A percentile compares a stretch with the other conserved stretches of the same genome.
Conservation (phyloP, 1,140 invertebrate genomes). For the Drosophila parabipectinata region DNA sequence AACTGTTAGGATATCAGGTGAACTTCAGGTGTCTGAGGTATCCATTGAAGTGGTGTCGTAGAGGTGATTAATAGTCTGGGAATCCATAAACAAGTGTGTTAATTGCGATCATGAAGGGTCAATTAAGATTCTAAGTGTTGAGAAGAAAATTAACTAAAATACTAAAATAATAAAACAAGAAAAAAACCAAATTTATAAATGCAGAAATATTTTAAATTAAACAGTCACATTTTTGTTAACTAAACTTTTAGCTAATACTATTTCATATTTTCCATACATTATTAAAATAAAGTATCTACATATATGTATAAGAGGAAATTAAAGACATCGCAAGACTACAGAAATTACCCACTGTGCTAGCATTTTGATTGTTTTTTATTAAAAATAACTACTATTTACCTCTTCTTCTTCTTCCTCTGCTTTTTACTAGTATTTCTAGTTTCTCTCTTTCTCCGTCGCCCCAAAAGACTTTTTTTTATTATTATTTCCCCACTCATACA, state of each 20-base stretch:
- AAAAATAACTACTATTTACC: slow-evolving; percentile 36
- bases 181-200: background rate
- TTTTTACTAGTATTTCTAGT: slow-evolving; percentile 44
- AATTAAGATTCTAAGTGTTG: slow-evolving; percentile 31
- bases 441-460: slow-evolving; percentile 48
- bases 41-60: slow-evolving; percentile 38
- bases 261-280: background rate
- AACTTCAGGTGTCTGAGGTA: slow-evolving; percentile 15
- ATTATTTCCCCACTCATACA: slow-evolving; percentile 20
- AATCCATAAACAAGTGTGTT: slow-evolving; percentile 27
- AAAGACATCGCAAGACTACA: background rate
- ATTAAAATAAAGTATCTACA: background rate
- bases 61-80: slow-evolving; percentile 40
- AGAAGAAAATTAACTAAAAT: slow-evolving; percentile 10
- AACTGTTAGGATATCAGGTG: slow-evolving; percentile 27
- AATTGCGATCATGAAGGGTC: slow-evolving; percentile 32
- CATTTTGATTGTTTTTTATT: slow-evolving; percentile 44
- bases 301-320: background rate
- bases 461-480: slow-evolving; percentile 26
- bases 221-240: no score
- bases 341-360: slow-evolving; percentile 25
- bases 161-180: background rate
- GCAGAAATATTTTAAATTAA: background rate
- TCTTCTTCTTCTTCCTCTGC: slow-evolving; percentile 17
- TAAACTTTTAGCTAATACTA: no score